phyloP scores from a whole-genome alignment of 2,797 vertebrate genomes.

The Leptodactylus fallax region DNA sequence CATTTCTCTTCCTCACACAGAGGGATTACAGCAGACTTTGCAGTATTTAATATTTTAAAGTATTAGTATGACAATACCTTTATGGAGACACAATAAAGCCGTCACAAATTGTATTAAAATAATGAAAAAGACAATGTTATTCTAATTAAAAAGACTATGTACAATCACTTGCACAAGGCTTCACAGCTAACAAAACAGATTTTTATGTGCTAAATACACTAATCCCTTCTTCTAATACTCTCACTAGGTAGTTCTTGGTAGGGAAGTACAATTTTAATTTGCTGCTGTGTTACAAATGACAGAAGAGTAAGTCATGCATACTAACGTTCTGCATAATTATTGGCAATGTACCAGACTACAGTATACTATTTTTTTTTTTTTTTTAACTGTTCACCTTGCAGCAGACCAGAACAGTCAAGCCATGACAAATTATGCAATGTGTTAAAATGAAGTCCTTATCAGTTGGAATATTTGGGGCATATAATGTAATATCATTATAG shows the following conservation, averaged over 20 bases:
- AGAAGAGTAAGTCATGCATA: slow-evolving; percentile 14
- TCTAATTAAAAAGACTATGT: neutral
- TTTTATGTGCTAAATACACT: neutral
- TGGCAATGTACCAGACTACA: neutral
- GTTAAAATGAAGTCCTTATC: neutral
- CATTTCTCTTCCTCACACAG: too few relatives aligned
- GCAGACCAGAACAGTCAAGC: neutral
- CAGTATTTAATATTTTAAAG: neutral
- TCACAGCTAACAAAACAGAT: neutral
- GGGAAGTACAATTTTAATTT: slow-evolving; percentile 32
- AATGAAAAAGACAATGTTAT: neutral
- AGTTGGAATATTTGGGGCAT: too few relatives aligned
- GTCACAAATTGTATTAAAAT: neutral
- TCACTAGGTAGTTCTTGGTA: neutral
- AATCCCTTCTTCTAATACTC: slow-evolving; percentile 8
- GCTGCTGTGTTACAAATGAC: slow-evolving; percentile 35
- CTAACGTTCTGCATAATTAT: neutral
- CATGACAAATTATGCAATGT: neutral
- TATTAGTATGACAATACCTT: neutral
- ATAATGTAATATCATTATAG: too few relatives aligned
- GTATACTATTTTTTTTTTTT: neutral
- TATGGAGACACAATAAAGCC: neutral
- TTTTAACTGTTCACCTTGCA: slow-evolving; percentile 11
- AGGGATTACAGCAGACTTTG: neutral
- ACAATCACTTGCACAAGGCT: neutral